Evolutionary conservation across 2,797 vertebrate genomes (phyloP).

Genomic region (Karalla daura): DNA sequence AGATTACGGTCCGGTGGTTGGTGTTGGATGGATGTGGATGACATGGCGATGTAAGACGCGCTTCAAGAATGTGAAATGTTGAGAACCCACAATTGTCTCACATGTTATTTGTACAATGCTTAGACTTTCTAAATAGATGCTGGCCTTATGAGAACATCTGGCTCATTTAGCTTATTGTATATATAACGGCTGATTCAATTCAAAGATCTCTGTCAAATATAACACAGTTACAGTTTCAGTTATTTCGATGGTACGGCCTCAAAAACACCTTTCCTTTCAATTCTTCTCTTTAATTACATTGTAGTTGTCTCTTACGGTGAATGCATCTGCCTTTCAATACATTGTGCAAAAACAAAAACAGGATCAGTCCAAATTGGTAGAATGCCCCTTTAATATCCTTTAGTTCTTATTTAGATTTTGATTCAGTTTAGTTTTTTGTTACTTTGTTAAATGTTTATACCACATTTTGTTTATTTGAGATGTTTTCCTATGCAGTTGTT

Average conservation of each 20-base stretch:
- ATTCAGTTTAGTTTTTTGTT: too few relatives aligned
- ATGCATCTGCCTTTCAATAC: slow-evolving; percentile 6
- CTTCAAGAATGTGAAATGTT: slow-evolving; percentile 45
- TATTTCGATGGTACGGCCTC: slow-evolving; percentile 1
- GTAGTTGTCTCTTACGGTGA: slow-evolving; percentile 1
- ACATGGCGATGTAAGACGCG: slow-evolving; percentile 22
- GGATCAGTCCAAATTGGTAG: too few relatives aligned
- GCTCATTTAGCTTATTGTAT: slow-evolving; percentile 32
- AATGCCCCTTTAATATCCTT: slow-evolving; percentile 21
- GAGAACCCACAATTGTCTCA: slow-evolving; percentile 44
- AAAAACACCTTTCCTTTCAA: slow-evolving; percentile 10
- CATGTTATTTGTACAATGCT: slow-evolving; percentile 37
- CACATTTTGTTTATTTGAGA: slow-evolving; percentile 13
- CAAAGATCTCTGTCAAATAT: slow-evolving; percentile 36
- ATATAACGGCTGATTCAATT: slow-evolving; percentile 24
- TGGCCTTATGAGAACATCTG: slow-evolving; percentile 22
- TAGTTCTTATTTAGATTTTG: too few relatives aligned
- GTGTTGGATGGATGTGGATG: slow-evolving; percentile 36
- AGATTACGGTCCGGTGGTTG: slow-evolving; percentile 49
- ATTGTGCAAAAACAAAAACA: slow-evolving; percentile 12
- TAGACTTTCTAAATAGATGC: slow-evolving; percentile 41
- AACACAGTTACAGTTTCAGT: neutral
- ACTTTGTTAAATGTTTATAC: slow-evolving; percentile 33
- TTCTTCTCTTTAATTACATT: neutral
- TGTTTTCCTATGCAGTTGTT: slow-evolving; percentile 59